Evolutionary conservation across 2,797 vertebrate species (phyloP).

Genomic region (Hippoglossus hippoglossus): DNA sequence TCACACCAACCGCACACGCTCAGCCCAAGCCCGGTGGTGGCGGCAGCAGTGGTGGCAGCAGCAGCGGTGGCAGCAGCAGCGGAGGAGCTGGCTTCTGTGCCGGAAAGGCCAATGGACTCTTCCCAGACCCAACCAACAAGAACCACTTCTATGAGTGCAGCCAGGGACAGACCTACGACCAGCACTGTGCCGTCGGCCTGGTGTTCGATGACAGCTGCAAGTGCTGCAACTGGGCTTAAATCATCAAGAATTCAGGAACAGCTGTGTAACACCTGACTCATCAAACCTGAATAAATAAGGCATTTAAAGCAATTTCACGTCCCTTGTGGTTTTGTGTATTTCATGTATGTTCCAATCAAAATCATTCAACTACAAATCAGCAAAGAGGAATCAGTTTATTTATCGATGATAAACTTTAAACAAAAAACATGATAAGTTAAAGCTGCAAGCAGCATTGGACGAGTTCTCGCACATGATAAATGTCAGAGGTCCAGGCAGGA

Average conservation of each 20-base stretch:
- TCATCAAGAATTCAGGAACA: conserved; percentile 14
- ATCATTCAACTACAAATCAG: too few species aligned
- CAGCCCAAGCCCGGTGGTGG: conserved; percentile 35
- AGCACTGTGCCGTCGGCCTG: conserved; percentile 70
- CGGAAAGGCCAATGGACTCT: conserved; percentile 80
- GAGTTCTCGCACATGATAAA: too few species aligned
- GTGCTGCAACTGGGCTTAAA: conserved; percentile 85
- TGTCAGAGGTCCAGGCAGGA: too few species aligned
- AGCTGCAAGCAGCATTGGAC: too few species aligned
- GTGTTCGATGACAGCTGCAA: conserved; percentile 80
- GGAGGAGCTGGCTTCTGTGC: conserved; percentile 79
- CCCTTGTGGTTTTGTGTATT: too few species aligned
- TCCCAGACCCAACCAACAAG: conserved; percentile 71
- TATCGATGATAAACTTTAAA: too few species aligned
- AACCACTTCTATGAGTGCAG: conserved; percentile 79
- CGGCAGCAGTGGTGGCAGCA: conserved; percentile 25
- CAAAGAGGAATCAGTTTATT: too few species aligned
- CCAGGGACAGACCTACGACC: conserved; percentile 57
- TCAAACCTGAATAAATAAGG: conserved; percentile 33
- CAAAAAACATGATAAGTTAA: too few species aligned
- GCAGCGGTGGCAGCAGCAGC: conserved; percentile 9
- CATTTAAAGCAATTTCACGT: conserved; percentile 19
- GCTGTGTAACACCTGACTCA: conserved; percentile 14
- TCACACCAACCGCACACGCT: conserved; percentile 35
- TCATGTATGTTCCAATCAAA: too few species aligned